Percentiles rank a stretch among this genome's conserved stretches.
Conservation (phyloP, 2,113 vertebrate species). For the Anseranas semipalmata region DNA sequence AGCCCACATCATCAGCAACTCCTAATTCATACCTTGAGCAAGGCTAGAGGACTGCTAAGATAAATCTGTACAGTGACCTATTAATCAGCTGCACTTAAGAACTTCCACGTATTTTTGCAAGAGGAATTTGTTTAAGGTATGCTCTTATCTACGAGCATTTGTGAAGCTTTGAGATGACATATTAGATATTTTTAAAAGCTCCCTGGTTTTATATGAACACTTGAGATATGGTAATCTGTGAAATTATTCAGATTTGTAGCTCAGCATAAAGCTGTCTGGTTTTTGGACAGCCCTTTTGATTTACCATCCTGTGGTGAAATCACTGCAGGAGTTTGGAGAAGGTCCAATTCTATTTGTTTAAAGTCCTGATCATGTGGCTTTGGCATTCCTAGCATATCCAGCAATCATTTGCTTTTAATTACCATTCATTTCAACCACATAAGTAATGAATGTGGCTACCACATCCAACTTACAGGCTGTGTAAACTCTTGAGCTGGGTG, state of each 20-base stretch:
- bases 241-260: conserved; percentile 41
- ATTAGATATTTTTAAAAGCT: conserved; percentile 30
- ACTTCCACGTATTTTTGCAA: background rate
- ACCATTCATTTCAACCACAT: conserved; percentile 69
- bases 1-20: background rate
- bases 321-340: conserved; percentile 60
- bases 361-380: conserved; percentile 66
- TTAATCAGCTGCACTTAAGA: background rate
- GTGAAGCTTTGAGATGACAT: background rate
- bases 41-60: background rate
- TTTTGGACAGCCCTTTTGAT: conserved; percentile 67
- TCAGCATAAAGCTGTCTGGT: conserved; percentile 49
- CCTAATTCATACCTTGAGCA: background rate
- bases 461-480: conserved; percentile 9
- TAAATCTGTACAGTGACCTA: background rate
- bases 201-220: background rate
- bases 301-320: conserved; percentile 63
- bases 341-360: conserved; percentile 68
- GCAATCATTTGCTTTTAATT: conserved; percentile 78
- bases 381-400: conserved; percentile 62
- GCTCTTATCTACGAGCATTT: conserved; percentile 41
- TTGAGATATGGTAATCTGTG: conserved; percentile 2
- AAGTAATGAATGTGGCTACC: conserved; percentile 61
- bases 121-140: conserved; percentile 42
- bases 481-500: conserved; percentile 37